Evolutionary conservation across 1,140 invertebrate genomes (phyloP).

Genomic region (Aphaenogaster floridana): DNA sequence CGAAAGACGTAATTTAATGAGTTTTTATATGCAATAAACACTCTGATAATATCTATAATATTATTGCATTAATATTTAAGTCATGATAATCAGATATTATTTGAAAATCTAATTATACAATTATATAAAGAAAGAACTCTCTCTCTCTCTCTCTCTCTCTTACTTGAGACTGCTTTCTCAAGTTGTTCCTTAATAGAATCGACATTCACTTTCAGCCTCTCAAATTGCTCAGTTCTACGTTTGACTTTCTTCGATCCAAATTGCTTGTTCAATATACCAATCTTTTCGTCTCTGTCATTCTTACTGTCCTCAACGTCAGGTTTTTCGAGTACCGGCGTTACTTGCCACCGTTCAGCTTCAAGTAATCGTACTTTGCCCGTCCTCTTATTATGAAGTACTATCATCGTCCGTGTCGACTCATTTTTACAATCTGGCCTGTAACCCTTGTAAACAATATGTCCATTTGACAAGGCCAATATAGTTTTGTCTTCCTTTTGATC

Average conservation of each 20-base stretch:
- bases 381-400: conserved; percentile 83
- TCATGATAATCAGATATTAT: neutral
- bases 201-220: conserved; percentile 85
- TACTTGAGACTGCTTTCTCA: conserved; percentile 85
- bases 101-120: neutral
- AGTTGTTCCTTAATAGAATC: conserved; percentile 85
- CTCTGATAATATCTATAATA: neutral
- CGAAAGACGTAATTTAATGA: conserved; percentile 50
- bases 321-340: conserved; percentile 81
- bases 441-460: conserved; percentile 83
- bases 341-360: conserved; percentile 81
- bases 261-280: conserved; percentile 84
- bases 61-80: conserved; percentile 35
- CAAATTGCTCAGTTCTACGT: conserved; percentile 85
- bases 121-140: conserved; percentile 31
- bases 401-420: conserved; percentile 80
- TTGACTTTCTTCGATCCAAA: conserved; percentile 87
- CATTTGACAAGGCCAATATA: conserved; percentile 81
- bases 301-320: conserved; percentile 46
- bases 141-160: too few species aligned
- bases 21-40: conserved; percentile 18
- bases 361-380: conserved; percentile 81
- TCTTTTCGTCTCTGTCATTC: conserved; percentile 65
- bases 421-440: conserved; percentile 77
- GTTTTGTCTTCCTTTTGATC: conserved; percentile 77